Percentiles rank a stretch among this genome's conserved stretches.
phyloP scores from a whole-genome alignment of 2,797 vertebrate species.

The Enteromius paludinosus region DNA sequence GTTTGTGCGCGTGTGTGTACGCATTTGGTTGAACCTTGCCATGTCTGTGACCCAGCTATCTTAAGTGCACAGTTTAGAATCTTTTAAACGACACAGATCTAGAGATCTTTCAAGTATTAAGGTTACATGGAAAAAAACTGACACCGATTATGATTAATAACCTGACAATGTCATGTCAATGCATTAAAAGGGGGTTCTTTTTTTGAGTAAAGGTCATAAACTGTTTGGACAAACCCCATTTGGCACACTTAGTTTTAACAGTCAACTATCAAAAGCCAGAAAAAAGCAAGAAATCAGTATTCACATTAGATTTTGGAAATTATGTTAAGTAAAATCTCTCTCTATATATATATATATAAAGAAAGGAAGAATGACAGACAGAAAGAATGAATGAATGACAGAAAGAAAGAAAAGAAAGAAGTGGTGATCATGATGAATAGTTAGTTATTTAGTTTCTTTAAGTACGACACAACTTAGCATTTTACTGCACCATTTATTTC shows the following conservation, averaged over 20 bases:
- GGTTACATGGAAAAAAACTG: neutral
- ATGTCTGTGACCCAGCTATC: conserved; percentile 25
- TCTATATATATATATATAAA: neutral
- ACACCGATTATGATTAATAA: neutral
- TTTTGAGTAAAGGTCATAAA: neutral
- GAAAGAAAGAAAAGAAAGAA: conserved; percentile 10
- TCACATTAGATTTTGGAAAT: neutral
- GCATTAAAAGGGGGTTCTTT: neutral
- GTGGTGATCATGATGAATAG: conserved; percentile 8
- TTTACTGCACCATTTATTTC: conserved; percentile 29
- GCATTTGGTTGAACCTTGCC: conserved; percentile 35
- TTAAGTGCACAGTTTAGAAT: conserved; percentile 15
- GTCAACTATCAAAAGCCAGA: neutral
- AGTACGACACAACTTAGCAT: conserved; percentile 27
- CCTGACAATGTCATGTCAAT: neutral
- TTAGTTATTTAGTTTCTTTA: conserved; percentile 17
- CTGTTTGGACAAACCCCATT: neutral
- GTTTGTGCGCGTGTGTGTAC: conserved; percentile 45
- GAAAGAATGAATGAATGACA: neutral
- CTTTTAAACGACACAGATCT: neutral
- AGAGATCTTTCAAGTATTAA: conserved; percentile 15
- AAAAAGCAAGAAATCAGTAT: neutral
- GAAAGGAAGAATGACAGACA: neutral
- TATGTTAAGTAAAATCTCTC: neutral
- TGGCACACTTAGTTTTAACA: neutral